phyloP scores from a whole-genome alignment of 2,113 vertebrate species.

The Trematocara stigmaticum region DNA sequence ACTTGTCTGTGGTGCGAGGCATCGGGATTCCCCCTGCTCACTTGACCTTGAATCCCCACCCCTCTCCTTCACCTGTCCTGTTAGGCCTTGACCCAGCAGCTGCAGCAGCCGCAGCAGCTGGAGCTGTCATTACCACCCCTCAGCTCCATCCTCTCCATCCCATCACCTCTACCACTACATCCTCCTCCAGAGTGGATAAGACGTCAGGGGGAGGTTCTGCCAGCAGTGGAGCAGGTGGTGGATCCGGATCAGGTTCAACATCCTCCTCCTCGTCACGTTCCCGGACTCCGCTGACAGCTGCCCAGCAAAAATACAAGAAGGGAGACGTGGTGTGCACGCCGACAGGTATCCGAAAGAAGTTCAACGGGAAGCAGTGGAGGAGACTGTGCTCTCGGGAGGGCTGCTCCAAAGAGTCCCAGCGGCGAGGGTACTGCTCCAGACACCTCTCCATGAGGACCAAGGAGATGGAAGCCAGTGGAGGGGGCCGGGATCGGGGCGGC shows the following conservation, averaged over 20 bases:
- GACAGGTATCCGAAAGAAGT: slow-evolving; percentile 90
- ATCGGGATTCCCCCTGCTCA: slow-evolving; percentile 67
- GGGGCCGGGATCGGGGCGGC: slow-evolving; percentile 76
- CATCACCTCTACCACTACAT: slow-evolving; percentile 48
- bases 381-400: slow-evolving; percentile 87
- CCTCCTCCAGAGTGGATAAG: slow-evolving; percentile 70
- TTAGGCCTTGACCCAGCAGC: slow-evolving; percentile 65
- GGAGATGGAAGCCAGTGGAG: slow-evolving; percentile 87
- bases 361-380: slow-evolving; percentile 93
- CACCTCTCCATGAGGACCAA: slow-evolving; percentile 96
- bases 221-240: slow-evolving; percentile 25
- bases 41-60: slow-evolving; percentile 61
- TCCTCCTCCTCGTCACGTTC: slow-evolving; percentile 77
- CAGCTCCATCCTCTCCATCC: slow-evolving; percentile 71
- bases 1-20: slow-evolving; percentile 69
- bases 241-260: slow-evolving; percentile 63
- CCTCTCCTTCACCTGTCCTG: slow-evolving; percentile 61
- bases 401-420: slow-evolving; percentile 91
- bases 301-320: slow-evolving; percentile 93
- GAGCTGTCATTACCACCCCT: slow-evolving; percentile 54
- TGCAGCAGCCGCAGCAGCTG: slow-evolving; percentile 28
- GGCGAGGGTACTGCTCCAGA: slow-evolving; percentile 88
- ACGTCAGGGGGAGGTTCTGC: slow-evolving; percentile 50
- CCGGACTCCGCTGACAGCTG: slow-evolving; percentile 82
- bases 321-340: slow-evolving; percentile 92